A percentile compares a stretch with the other conserved stretches of the same genome.
phyloP scores from a whole-genome alignment of 2,797 vertebrate genomes.

The Craterocephalus amniculus region DNA sequence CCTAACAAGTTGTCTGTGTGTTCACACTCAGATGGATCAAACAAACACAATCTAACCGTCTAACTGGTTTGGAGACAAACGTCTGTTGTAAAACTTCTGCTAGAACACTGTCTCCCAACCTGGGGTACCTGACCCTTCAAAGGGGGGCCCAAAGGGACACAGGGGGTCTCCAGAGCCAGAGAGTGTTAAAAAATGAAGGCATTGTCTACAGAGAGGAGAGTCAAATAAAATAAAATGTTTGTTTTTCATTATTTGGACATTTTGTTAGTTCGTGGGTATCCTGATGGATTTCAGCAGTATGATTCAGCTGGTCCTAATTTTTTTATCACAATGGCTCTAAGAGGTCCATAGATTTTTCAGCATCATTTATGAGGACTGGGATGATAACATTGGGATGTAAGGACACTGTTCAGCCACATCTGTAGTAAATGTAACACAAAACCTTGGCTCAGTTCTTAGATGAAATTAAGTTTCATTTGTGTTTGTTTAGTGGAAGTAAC shows the following conservation, averaged over 20 bases:
- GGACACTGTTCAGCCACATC: neutral
- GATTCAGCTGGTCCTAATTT: no score
- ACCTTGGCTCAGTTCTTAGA: neutral
- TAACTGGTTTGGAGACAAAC: neutral
- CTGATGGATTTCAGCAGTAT: no score
- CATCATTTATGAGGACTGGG: neutral
- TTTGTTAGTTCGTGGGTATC: no score
- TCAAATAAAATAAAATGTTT: no score
- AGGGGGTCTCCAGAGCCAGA: no score
- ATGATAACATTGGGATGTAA: neutral
- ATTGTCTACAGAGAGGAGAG: no score
- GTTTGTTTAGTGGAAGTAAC: neutral
- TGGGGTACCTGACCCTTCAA: no score
- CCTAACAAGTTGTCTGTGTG: neutral
- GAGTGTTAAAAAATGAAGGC: no score
- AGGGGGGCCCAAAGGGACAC: no score
- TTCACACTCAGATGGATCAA: neutral
- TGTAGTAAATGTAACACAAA: neutral
- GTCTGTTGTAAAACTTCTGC: neutral
- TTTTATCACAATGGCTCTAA: no score
- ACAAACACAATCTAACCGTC: neutral
- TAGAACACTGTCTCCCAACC: neutral
- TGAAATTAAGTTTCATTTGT: neutral
- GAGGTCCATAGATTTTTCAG: no score
- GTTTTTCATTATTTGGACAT: no score